Conservation (phyloP, 2,113 vertebrate species). For the Trematocara variabile region DNA sequence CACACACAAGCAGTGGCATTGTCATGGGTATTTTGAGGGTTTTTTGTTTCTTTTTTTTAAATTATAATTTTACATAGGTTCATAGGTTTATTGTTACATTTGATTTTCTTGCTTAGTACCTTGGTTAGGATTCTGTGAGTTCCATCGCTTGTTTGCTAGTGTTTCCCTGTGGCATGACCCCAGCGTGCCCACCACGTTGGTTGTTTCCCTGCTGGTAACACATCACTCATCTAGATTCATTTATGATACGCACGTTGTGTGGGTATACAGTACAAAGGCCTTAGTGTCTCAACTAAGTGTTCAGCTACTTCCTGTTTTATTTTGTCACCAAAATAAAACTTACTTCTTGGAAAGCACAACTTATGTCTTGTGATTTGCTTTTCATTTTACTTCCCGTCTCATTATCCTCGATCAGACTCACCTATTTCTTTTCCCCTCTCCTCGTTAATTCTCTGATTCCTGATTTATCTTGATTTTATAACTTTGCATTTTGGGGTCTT, state of each 20-base stretch:
- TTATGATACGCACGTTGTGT: accelerated
- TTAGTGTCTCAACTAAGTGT: neutral
- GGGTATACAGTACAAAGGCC: neutral
- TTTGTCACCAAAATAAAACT: neutral
- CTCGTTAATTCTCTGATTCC: neutral
- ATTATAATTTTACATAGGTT: neutral
- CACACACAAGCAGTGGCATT: neutral
- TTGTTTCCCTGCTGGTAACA: neutral
- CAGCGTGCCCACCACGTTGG: neutral
- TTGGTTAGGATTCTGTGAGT: neutral
- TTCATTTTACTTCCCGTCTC: neutral
- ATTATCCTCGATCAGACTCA: neutral
- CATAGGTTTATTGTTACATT: neutral
- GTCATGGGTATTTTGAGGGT: accelerated
- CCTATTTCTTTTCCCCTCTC: neutral
- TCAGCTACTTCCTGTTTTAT: neutral
- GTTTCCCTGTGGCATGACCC: neutral
- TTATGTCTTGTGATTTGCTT: neutral
- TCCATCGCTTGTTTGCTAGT: neutral
- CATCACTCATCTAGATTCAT: neutral
- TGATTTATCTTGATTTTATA: neutral
- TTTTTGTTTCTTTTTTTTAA: accelerated
- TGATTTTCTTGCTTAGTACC: neutral
- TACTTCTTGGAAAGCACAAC: neutral
- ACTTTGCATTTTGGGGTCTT: neutral